Evolutionary conservation across 2,797 vertebrate genomes (phyloP), one percentile per base, ranked within the genome.

Genomic region (Ateles fusciceps): DNA sequence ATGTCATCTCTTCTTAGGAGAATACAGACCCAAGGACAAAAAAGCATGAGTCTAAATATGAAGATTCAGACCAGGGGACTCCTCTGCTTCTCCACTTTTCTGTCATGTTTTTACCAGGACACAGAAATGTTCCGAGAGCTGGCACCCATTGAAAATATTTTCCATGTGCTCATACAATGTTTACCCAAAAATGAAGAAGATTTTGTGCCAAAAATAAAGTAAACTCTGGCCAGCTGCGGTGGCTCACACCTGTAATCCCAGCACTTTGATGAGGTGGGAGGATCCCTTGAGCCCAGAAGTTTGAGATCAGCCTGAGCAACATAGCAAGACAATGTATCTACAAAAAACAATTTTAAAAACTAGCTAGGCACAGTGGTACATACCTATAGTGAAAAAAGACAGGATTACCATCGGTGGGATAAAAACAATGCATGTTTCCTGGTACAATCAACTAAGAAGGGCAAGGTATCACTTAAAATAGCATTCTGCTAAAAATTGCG

Each of bases 291-390:
- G 15, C 30, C 15, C 30, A n/a, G 61, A 19, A 68, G 7, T 68
- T 64, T 64, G 14, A n/a, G 61, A 68, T 19, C 17, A 17, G 61
- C 15, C 61, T 68, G 61, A 33, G 30, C 30, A 68, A 68, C 15
- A n/a, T 1, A 68, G 30, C 3, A n/a, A 68, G 15, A n/a, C 15
- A 3, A 0, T 19, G 30, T n/a, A 68, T 8, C 30, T n/a, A 68
- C 52, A 55, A 55, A 55, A 55, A 55, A 22, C 52, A 22, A 55
- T 55, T 55, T 55, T 8, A 55, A 55, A 55, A 55, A n/a, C n/a
- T 68, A 68, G 61, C 3, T 68, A 68, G 15, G 61, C 1, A 17
- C 7, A 7, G 61, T n/a, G 30, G 30, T n/a, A 17, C 61, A 9
- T n/a, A n/a, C 7, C 30, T n/a, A 8, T 17, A 68, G 30, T 33